Evolutionary conservation across 2,113 vertebrate species (phyloP).

Genomic region (Lamprologus speciosus): DNA sequence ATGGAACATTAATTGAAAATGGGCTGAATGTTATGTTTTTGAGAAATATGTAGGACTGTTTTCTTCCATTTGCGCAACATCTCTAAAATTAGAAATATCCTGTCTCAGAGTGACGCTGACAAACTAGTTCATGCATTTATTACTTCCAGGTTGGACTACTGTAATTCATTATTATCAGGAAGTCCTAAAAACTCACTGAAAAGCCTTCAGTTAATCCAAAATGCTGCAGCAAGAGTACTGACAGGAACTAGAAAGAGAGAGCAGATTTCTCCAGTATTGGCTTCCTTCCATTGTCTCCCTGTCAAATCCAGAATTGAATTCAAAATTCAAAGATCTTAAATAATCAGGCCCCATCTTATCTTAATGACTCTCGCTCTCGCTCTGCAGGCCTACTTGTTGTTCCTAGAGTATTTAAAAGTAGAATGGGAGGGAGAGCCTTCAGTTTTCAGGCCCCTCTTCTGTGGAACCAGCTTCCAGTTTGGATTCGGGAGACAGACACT

Average conservation of each 20-base stretch:
- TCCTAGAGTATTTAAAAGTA: neutral
- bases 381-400: neutral
- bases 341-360: neutral
- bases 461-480: fast-evolving
- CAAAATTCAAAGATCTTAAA: neutral
- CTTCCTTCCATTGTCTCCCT: neutral
- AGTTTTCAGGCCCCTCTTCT: neutral
- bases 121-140: neutral
- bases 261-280: fast-evolving
- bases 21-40: neutral
- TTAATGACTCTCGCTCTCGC: neutral
- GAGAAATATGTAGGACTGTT: neutral
- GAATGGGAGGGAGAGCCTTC: neutral
- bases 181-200: fast-evolving
- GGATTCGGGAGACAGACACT: neutral
- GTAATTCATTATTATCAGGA: neutral
- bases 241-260: neutral
- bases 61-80: neutral
- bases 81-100: neutral
- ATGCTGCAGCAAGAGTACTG: fast-evolving
- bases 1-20: neutral
- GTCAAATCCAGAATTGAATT: neutral
- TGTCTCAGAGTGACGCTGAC: neutral
- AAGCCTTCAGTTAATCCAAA: neutral
- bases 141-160: neutral